Percentiles rank a stretch among this genome's conserved stretches.
These are phyloP conservation scores for Enteromius viviparus DNA, from an alignment of 2,797 vertebrate species.

Conservation along the genomic window DNA sequence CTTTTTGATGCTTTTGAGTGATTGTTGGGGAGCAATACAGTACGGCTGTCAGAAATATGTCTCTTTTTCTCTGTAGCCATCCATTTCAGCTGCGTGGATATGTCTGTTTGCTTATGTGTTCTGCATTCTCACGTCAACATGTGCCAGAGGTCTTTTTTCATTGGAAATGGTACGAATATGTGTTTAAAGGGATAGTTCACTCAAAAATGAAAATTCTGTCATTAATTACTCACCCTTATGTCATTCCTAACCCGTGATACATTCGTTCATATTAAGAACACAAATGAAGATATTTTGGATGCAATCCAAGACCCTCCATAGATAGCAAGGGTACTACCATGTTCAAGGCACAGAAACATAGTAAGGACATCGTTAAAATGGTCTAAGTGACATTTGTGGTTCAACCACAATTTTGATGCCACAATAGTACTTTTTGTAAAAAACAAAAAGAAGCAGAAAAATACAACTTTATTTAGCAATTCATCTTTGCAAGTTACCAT, in stretches of 20 bases:
- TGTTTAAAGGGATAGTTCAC: not conserved
- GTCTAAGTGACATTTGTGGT: too few relatives aligned
- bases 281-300: not conserved
- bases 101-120: constrained; percentile 33
- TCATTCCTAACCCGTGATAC: not conserved
- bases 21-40: constrained; percentile 41
- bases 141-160: constrained; percentile 15
- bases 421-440: too few relatives aligned
- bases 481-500: too few relatives aligned
- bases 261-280: not conserved
- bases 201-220: not conserved
- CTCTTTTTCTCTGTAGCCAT: constrained; percentile 13
- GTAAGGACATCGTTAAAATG: too few relatives aligned
- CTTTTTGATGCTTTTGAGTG: constrained; percentile 55
- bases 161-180: not conserved
- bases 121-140: constrained; percentile 19
- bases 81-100: constrained; percentile 8
- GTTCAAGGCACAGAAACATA: too few relatives aligned
- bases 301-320: too few relatives aligned
- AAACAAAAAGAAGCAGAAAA: too few relatives aligned
- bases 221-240: not conserved
- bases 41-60: constrained; percentile 28
- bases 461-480: too few relatives aligned
- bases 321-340: too few relatives aligned
- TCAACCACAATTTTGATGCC: too few relatives aligned